Evolutionary conservation across 2,888 invertebrate genomes (phyloP).

Genomic region (Glaucopsyche alexis): DNA sequence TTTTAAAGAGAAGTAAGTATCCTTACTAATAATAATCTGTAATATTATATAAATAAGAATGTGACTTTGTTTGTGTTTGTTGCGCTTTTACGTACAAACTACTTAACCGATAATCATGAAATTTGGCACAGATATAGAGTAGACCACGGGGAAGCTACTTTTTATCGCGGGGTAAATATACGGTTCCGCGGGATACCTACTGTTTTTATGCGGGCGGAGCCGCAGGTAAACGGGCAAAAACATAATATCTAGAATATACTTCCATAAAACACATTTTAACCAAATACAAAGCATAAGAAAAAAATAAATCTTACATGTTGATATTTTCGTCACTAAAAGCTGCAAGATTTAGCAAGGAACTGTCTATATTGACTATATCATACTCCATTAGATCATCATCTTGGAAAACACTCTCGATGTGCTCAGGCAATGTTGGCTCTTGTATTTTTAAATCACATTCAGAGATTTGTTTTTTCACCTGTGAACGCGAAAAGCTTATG

Average conservation of each 20-base stretch:
- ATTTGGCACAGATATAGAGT: too few species aligned
- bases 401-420: slow-evolving; percentile 53
- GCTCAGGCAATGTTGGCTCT: slow-evolving; percentile 32
- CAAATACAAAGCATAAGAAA: neutral
- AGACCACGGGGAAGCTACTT: too few species aligned
- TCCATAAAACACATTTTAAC: neutral
- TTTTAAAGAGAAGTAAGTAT: too few species aligned
- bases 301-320: slow-evolving; percentile 44
- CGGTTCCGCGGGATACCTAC: too few species aligned
- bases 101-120: too few species aligned
- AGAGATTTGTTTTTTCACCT: neutral
- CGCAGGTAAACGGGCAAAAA: too few species aligned
- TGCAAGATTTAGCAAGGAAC: slow-evolving; percentile 47
- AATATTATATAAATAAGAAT: too few species aligned
- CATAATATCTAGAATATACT: neutral
- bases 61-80: too few species aligned
- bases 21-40: too few species aligned
- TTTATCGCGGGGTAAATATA: too few species aligned
- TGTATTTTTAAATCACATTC: neutral
- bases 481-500: neutral
- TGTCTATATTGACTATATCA: slow-evolving; percentile 68
- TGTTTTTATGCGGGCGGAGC: too few species aligned
- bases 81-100: too few species aligned
- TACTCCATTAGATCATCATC: slow-evolving; percentile 77
- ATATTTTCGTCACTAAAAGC: slow-evolving; percentile 47